phyloP scores from a whole-genome alignment of 2,888 invertebrate genomes.

The Azorinus chamasolen region DNA sequence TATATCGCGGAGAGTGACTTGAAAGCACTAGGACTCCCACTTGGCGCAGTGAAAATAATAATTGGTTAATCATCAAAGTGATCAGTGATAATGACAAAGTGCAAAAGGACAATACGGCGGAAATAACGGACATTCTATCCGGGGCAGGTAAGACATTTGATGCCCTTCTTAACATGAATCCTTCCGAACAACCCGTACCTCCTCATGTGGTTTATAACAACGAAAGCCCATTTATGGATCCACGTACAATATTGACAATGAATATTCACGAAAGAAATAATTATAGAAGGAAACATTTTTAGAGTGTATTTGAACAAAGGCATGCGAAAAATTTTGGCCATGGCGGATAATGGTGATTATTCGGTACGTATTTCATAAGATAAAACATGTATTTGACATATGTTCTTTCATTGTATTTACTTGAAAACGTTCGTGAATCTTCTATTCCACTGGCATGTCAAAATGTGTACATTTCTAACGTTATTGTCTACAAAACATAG shows the following conservation, averaged over 20 bases:
- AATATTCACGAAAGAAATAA: conserved; percentile 13
- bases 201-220: background rate
- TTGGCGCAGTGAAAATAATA: conserved; percentile 17
- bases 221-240: conserved; percentile 15
- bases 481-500: too few species aligned
- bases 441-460: too few species aligned
- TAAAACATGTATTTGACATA: too few species aligned
- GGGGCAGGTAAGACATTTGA: conserved; percentile 18
- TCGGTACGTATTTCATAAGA: too few species aligned
- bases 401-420: too few species aligned
- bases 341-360: too few species aligned
- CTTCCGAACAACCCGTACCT: background rate
- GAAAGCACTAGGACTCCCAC: conserved; percentile 24
- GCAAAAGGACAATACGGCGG: background rate
- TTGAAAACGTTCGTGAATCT: too few species aligned
- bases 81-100: background rate
- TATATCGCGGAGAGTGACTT: conserved; percentile 6
- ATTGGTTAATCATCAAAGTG: conserved; percentile 1
- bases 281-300: too few species aligned
- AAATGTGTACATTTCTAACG: too few species aligned
- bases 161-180: background rate
- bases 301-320: too few species aligned
- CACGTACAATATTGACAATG: conserved; percentile 29
- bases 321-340: too few species aligned
- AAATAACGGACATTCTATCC: background rate